Evolutionary conservation across 2,888 invertebrate genomes (phyloP).

Genomic region (Halictus quadricinctus): DNA sequence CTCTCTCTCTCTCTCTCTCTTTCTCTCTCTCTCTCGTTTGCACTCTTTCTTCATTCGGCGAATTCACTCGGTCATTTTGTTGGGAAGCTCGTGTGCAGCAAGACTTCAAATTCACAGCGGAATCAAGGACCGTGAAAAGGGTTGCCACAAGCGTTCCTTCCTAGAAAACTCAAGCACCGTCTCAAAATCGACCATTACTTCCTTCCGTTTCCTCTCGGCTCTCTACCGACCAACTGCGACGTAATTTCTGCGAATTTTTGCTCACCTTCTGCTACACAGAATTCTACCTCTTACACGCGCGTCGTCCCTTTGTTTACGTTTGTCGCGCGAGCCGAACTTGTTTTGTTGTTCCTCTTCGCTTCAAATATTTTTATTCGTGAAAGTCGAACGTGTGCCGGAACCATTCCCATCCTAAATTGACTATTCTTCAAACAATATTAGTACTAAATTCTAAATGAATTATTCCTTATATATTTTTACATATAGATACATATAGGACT

Average conservation of each 20-base stretch:
- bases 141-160: conserved; percentile 5
- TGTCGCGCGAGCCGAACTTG: background rate
- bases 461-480: background rate
- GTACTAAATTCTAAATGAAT: background rate
- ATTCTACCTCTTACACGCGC: background rate
- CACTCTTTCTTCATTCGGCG: background rate
- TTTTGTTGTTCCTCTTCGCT: too few relatives aligned
- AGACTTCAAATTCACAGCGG: background rate
- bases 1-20: too few relatives aligned
- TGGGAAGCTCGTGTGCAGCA: background rate
- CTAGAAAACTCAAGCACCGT: background rate
- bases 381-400: background rate
- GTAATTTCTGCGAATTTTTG: conserved; percentile 13
- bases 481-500: background rate
- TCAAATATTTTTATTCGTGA: background rate
- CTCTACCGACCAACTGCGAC: background rate
- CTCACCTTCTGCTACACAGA: background rate
- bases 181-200: conserved; percentile 17
- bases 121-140: conserved; percentile 4
- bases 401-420: background rate
- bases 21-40: too few relatives aligned
- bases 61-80: background rate
- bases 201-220: background rate
- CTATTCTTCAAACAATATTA: background rate
- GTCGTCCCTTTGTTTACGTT: background rate